Conservation (phyloP, 2,113 vertebrate genomes). For the Anthoscopus minutus region DNA sequence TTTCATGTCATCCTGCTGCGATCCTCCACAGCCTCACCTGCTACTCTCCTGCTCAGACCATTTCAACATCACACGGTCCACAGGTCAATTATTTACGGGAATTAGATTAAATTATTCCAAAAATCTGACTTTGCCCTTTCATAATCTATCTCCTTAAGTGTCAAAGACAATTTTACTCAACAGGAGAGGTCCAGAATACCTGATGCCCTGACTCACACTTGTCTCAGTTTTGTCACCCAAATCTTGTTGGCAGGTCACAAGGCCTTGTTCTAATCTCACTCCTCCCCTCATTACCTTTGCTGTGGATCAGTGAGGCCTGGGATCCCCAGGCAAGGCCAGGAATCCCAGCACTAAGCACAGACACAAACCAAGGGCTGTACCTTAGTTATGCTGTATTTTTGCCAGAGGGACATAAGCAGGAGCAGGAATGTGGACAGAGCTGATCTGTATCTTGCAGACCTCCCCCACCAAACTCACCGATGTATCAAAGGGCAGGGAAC, state of each 20-base stretch:
- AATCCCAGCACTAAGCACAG: background rate
- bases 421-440: background rate
- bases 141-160: background rate
- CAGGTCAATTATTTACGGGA: background rate
- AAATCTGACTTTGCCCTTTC: background rate
- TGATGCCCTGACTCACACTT: background rate
- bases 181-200: background rate
- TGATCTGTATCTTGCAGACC: background rate
- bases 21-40: background rate
- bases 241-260: background rate
- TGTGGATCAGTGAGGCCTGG: background rate
- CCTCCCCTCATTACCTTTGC: background rate
- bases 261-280: background rate
- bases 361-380: background rate
- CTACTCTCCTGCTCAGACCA: background rate
- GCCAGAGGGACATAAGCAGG: background rate
- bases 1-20: background rate
- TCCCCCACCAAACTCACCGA: background rate
- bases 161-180: background rate
- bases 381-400: background rate
- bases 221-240: background rate
- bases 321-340: background rate
- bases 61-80: background rate
- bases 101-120: background rate
- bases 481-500: rapidly evolving